phyloP scores from a whole-genome alignment of 2,797 vertebrate species.

The Ctenochaetus hawaiiensis region DNA sequence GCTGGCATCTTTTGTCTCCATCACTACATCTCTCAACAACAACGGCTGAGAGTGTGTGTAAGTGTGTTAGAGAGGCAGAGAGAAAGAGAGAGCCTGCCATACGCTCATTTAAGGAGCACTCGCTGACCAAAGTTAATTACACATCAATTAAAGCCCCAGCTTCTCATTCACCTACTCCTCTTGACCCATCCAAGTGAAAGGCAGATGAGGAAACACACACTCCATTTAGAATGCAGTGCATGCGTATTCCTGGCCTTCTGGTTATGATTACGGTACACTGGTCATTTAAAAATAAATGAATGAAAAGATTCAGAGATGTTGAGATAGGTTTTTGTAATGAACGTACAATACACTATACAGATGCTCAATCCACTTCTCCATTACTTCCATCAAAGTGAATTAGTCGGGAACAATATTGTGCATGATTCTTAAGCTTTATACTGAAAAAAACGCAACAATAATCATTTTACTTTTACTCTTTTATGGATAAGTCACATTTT shows the following conservation, averaged over 20 bases:
- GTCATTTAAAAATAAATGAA: conserved; percentile 29
- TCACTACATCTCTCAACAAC: conserved; percentile 49
- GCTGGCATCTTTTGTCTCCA: conserved; percentile 60
- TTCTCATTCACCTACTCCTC: conserved; percentile 43
- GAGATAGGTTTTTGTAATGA: conserved; percentile 11
- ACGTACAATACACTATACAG: neutral
- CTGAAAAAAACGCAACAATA: too few species aligned
- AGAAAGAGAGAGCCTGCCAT: conserved; percentile 12
- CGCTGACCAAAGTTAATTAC: conserved; percentile 71
- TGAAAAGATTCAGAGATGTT: conserved; percentile 20
- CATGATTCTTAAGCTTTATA: too few species aligned
- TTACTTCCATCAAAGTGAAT: neutral
- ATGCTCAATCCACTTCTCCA: conserved; percentile 1
- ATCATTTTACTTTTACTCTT: too few species aligned
- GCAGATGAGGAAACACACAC: conserved; percentile 6
- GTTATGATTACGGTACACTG: neutral
- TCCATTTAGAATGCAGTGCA: conserved; percentile 6
- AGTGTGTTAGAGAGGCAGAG: neutral
- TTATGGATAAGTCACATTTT: neutral
- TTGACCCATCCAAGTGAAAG: conserved; percentile 42
- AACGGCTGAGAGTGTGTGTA: neutral
- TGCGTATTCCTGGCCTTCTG: conserved; percentile 25
- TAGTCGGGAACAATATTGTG: neutral
- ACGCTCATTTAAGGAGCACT: conserved; percentile 48
- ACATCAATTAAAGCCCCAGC: conserved; percentile 68